Percentiles rank a stretch among this genome's conserved stretches.
These are phyloP conservation scores for Phalanger gymnotis DNA, from an alignment of 2,797 vertebrate genomes.

Conservation along the genomic window DNA sequence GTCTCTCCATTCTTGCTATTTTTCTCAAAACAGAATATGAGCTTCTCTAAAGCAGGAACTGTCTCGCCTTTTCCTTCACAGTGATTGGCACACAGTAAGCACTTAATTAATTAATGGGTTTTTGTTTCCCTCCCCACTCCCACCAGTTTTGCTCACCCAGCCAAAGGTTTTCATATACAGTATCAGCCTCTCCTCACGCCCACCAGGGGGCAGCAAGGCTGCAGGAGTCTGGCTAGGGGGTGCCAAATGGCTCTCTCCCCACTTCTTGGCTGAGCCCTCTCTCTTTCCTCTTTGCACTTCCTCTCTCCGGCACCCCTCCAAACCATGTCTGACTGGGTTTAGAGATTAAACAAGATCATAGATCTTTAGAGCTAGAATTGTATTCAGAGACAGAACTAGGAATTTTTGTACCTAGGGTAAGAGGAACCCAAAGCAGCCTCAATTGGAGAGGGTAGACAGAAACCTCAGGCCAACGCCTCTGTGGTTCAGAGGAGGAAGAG, in stretches of 20 bases:
- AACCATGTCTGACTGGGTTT: not conserved
- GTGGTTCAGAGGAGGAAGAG: not conserved
- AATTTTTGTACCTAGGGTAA: not conserved
- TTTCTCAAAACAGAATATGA: not conserved
- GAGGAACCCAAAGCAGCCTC: not conserved
- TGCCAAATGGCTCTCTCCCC: not conserved
- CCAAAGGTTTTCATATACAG: not conserved
- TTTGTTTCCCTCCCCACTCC: not conserved
- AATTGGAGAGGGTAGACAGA: not conserved
- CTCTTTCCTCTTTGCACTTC: not conserved
- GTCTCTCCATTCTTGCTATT: not conserved
- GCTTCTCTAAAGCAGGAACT: not conserved
- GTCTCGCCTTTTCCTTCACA: not conserved
- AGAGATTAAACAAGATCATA: not conserved
- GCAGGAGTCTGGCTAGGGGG: not conserved
- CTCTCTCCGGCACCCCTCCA: not conserved
- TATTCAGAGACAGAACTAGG: not conserved
- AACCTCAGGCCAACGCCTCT: not conserved
- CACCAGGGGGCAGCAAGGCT: slow-evolving; percentile 65
- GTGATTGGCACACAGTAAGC: not conserved
- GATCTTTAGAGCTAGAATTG: not conserved
- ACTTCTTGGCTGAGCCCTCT: too few species aligned
- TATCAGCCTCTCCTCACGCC: not conserved
- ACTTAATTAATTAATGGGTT: not conserved
- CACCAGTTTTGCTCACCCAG: not conserved